Percentiles rank a stretch among this genome's conserved stretches.
Conservation (phyloP, 2,797 vertebrate species). For the Poecilia wingei region DNA sequence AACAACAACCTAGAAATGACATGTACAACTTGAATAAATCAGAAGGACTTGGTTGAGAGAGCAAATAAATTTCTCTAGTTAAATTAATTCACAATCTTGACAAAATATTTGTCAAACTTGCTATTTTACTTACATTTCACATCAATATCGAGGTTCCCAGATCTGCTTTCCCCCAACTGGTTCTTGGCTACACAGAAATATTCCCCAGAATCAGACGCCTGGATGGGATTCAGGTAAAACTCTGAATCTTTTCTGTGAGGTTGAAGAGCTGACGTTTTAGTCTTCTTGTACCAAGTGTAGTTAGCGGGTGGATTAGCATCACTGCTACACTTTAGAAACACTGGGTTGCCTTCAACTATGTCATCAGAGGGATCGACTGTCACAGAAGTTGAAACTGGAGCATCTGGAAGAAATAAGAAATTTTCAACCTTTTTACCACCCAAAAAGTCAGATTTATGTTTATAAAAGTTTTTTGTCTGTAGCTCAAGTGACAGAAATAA, state of each 20-base stretch:
- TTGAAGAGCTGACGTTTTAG: background rate
- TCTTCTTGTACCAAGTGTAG: slow-evolving; percentile 1
- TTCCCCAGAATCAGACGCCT: background rate
- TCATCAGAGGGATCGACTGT: slow-evolving; percentile 24
- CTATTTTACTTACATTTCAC: slow-evolving; percentile 7
- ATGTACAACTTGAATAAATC: background rate
- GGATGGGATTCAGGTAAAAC: background rate
- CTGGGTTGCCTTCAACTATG: slow-evolving; percentile 31
- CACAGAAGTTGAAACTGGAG: background rate
- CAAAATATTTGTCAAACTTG: background rate
- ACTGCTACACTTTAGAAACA: slow-evolving; percentile 54
- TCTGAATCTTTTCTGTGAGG: background rate
- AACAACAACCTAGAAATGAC: background rate
- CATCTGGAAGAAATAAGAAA: slow-evolving; percentile 25
- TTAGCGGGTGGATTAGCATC: slow-evolving; percentile 24
- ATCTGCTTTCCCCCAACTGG: background rate
- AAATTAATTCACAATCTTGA: background rate
- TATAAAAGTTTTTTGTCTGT: no score
- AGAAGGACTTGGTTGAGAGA: background rate
- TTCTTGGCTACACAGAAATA: slow-evolving; percentile 4
- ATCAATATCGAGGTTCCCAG: background rate
- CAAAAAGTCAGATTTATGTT: no score
- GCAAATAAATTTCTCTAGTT: background rate
- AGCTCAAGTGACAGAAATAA: no score
- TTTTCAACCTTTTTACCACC: no score